A percentile compares a stretch with the other conserved stretches of the same genome.
phyloP scores from a whole-genome alignment of 1,140 invertebrate species.

The Temnothorax longispinosus region DNA sequence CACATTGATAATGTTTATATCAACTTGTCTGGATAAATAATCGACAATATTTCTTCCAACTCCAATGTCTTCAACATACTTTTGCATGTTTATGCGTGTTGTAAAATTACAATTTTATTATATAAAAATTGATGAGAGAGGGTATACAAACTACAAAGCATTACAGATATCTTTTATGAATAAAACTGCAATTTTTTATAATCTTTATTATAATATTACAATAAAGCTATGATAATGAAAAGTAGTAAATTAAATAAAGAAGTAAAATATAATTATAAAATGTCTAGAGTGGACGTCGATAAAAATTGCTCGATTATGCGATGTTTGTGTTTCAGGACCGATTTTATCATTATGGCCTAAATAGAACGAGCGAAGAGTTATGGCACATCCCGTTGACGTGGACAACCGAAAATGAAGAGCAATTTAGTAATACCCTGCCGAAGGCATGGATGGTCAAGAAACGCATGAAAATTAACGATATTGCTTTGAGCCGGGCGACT shows the following conservation, averaged over 20 bases:
- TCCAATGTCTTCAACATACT: background rate
- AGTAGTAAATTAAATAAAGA: background rate
- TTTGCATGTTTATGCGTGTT: background rate
- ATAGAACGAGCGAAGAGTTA: slow-evolving; percentile 50
- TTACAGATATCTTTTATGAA: background rate
- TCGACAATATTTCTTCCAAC: background rate
- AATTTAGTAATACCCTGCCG: slow-evolving; percentile 59
- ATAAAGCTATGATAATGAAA: background rate
- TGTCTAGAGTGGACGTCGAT: background rate
- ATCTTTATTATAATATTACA: background rate
- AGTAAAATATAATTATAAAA: slow-evolving; percentile 13
- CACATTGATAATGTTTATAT: background rate
- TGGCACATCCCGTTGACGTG: slow-evolving; percentile 71
- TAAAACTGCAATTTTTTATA: slow-evolving; percentile 21
- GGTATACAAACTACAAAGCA: background rate
- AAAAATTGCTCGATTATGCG: slow-evolving; percentile 55
- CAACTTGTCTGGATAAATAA: background rate
- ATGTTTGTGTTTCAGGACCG: slow-evolving; percentile 66
- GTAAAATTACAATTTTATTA: background rate
- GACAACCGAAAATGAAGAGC: slow-evolving; percentile 62
- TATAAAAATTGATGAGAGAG: background rate
- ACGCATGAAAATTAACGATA: slow-evolving; percentile 65
- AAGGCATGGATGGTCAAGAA: slow-evolving; percentile 62
- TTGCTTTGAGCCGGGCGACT: slow-evolving; percentile 37
- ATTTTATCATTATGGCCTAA: slow-evolving; percentile 61